These are phyloP conservation scores for Aphaenogaster ashmeadi DNA, from an alignment of 1,140 invertebrate genomes.

Conservation along the genomic window DNA sequence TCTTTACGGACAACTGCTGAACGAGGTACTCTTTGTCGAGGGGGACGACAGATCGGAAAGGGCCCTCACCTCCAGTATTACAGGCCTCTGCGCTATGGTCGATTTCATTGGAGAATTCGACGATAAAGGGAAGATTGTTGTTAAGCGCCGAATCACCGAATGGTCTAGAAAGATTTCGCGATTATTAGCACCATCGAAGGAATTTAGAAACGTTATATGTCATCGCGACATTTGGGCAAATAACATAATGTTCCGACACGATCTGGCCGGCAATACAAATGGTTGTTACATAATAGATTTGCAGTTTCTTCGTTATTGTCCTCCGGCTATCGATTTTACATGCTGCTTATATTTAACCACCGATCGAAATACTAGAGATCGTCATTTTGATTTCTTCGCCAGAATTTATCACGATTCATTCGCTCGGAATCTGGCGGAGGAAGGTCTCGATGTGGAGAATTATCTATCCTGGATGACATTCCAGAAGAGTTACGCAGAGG, in stretches of 20 bases:
- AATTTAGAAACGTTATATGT: slow-evolving; percentile 87
- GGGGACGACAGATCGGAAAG: not conserved
- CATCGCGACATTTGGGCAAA: slow-evolving; percentile 90
- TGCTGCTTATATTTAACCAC: slow-evolving; percentile 65
- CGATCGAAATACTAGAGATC: slow-evolving; percentile 40
- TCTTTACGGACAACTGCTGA: slow-evolving; percentile 84
- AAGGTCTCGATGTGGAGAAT: slow-evolving; percentile 54
- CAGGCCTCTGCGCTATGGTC: slow-evolving; percentile 31
- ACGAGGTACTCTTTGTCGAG: slow-evolving; percentile 75
- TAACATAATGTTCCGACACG: slow-evolving; percentile 89
- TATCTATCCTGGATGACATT: slow-evolving; percentile 62
- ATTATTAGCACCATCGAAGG: slow-evolving; percentile 84
- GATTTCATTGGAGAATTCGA: slow-evolving; percentile 57
- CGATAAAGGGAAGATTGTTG: not conserved
- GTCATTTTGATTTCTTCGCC: slow-evolving; percentile 40
- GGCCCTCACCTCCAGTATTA: not conserved
- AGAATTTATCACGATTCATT: slow-evolving; percentile 67
- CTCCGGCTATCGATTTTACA: slow-evolving; percentile 87
- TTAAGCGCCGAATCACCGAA: slow-evolving; percentile 52
- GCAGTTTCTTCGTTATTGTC: slow-evolving; percentile 87
- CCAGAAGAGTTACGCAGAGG: slow-evolving; percentile 46
- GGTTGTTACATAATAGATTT: slow-evolving; percentile 88
- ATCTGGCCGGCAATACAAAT: slow-evolving; percentile 77
- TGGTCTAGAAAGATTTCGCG: slow-evolving; percentile 57
- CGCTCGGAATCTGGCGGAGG: slow-evolving; percentile 19